A percentile compares a stretch with the other conserved stretches of the same genome.
Evolutionary conservation across 2,888 invertebrate species (phyloP).

Genomic region (Conistra vaccinii): DNA sequence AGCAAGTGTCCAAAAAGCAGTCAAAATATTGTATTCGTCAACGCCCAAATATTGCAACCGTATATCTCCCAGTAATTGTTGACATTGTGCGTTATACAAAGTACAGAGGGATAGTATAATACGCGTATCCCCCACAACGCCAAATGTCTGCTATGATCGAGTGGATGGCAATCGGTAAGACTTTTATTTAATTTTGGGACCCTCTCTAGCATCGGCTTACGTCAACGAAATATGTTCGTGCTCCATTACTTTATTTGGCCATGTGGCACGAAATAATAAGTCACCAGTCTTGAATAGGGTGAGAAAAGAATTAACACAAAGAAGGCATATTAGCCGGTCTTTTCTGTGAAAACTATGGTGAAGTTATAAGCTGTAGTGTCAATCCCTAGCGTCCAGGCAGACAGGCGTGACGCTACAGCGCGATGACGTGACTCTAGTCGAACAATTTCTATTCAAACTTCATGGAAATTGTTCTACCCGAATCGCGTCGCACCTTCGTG

Average conservation of each 20-base stretch:
- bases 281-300: slow-evolving; percentile 7
- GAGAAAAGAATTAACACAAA: background rate
- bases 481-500: no score
- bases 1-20: no score
- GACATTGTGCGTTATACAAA: slow-evolving; percentile 28
- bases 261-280: slow-evolving; percentile 27
- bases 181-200: slow-evolving; percentile 54
- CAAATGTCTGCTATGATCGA: slow-evolving; percentile 47
- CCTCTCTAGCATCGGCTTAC: slow-evolving; percentile 20
- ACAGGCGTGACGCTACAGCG: no score
- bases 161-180: slow-evolving; percentile 39
- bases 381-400: background rate
- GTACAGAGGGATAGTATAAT: slow-evolving; percentile 11
- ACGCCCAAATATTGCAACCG: background rate
- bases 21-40: background rate
- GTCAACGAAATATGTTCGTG: slow-evolving; percentile 36
- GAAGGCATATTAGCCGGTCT: background rate
- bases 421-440: no score
- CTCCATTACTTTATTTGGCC: slow-evolving; percentile 23
- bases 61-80: slow-evolving; percentile 9
- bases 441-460: no score
- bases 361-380: background rate
- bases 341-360: background rate
- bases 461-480: no score
- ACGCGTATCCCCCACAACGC: slow-evolving; percentile 10